Conservation (phyloP, 2,888 invertebrate genomes). For the Troides aeacus region DNA sequence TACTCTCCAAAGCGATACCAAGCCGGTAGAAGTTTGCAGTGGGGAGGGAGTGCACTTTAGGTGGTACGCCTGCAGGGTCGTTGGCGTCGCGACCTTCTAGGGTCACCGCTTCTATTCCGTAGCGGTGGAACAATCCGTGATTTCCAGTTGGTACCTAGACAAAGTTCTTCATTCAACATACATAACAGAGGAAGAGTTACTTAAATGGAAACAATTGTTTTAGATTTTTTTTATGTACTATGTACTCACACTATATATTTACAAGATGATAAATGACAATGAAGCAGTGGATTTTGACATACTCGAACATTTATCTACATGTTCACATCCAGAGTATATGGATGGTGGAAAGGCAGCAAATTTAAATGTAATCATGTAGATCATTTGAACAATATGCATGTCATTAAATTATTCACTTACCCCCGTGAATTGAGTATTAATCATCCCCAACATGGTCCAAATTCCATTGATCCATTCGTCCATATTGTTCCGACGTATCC, state of each 20-base stretch:
- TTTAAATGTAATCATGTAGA: no score
- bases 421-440: slow-evolving; percentile 91
- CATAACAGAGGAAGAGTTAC: no score
- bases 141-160: slow-evolving; percentile 91
- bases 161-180: no score
- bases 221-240: no score
- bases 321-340: no score
- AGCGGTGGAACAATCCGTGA: slow-evolving; percentile 96
- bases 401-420: slow-evolving; percentile 57
- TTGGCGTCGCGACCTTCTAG: slow-evolving; percentile 82
- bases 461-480: slow-evolving; percentile 85
- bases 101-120: slow-evolving; percentile 92
- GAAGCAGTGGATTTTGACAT: no score
- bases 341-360: no score
- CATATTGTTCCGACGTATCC: slow-evolving; percentile 67
- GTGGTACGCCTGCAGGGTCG: slow-evolving; percentile 50
- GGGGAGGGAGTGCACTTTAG: slow-evolving; percentile 49
- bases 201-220: no score
- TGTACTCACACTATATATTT: no score
- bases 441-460: slow-evolving; percentile 89
- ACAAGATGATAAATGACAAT: no score
- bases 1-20: slow-evolving; percentile 91
- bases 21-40: slow-evolving; percentile 70
- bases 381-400: no score
- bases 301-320: no score